phyloP scores from a whole-genome alignment of 2,113 vertebrate genomes.

The Engystomops pustulosus region DNA sequence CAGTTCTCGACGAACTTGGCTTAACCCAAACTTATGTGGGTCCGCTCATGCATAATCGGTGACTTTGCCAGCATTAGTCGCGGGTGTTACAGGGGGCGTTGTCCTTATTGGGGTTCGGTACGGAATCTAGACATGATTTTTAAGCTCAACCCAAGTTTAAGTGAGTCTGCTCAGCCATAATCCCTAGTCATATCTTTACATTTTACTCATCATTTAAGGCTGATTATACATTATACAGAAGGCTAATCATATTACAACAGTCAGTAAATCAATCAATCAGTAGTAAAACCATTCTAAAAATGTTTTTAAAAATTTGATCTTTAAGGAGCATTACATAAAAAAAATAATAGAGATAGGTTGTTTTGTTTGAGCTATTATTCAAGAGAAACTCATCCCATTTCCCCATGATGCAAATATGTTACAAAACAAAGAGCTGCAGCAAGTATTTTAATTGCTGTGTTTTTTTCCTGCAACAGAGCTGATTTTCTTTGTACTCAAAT shows the following conservation, averaged over 20 bases:
- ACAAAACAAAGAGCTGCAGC: conserved; percentile 31
- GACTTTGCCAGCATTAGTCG: too few species aligned
- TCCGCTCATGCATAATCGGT: too few species aligned
- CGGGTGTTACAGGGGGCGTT: too few species aligned
- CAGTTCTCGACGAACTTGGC: too few species aligned
- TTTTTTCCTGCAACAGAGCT: conserved; percentile 35
- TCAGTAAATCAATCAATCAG: not conserved
- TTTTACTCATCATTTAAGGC: not conserved
- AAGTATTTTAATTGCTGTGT: conserved; percentile 46
- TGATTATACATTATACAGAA: not conserved
- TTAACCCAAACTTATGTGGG: too few species aligned
- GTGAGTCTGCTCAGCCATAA: too few species aligned
- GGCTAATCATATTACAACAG: too few species aligned
- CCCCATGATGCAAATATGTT: conserved; percentile 9
- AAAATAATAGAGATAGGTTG: not conserved
- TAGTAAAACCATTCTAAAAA: not conserved
- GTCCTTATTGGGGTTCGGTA: too few species aligned
- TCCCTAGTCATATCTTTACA: too few species aligned
- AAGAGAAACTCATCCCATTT: conserved; percentile 21
- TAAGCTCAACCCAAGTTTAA: too few species aligned
- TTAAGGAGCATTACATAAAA: not conserved
- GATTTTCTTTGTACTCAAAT: conserved; percentile 47
- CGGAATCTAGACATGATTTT: too few species aligned
- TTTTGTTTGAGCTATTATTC: not conserved
- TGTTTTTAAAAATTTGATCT: not conserved